A percentile compares a stretch with the other conserved stretches of the same genome.
These are phyloP conservation scores for Pyrrhosoma nymphula DNA, from an alignment of 2,888 invertebrate species.

Conservation along the genomic window DNA sequence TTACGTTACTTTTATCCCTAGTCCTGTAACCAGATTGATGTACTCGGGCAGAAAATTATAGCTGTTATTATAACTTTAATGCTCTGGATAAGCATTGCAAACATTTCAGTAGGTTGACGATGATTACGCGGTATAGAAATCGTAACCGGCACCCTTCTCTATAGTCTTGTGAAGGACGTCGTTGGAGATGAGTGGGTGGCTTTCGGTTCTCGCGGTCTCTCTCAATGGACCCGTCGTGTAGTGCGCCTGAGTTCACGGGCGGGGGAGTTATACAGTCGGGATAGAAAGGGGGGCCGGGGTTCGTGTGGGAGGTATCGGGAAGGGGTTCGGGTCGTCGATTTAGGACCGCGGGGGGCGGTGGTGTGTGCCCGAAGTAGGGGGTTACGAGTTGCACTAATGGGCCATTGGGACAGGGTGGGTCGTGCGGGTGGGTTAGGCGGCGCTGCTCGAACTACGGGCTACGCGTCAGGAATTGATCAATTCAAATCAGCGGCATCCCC, in stretches of 20 bases:
- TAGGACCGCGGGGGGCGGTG: neutral
- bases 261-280: neutral
- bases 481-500: constrained; percentile 57
- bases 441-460: neutral
- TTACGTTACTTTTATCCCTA: too few relatives aligned
- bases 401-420: neutral
- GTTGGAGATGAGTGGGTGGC: constrained; percentile 19
- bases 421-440: neutral
- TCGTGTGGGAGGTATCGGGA: neutral
- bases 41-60: too few relatives aligned
- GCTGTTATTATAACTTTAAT: too few relatives aligned
- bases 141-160: too few relatives aligned
- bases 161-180: neutral
- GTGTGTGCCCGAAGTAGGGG: neutral
- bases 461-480: constrained; percentile 65
- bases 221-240: neutral
- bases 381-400: constrained; percentile 14
- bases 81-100: too few relatives aligned
- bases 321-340: neutral
- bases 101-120: too few relatives aligned
- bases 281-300: neutral
- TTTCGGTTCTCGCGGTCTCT: neutral
- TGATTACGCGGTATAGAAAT: too few relatives aligned
- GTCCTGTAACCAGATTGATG: too few relatives aligned
- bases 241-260: neutral